phyloP scores from a whole-genome alignment of 1,140 invertebrate species.

The Zaprionus lachaisei region DNA sequence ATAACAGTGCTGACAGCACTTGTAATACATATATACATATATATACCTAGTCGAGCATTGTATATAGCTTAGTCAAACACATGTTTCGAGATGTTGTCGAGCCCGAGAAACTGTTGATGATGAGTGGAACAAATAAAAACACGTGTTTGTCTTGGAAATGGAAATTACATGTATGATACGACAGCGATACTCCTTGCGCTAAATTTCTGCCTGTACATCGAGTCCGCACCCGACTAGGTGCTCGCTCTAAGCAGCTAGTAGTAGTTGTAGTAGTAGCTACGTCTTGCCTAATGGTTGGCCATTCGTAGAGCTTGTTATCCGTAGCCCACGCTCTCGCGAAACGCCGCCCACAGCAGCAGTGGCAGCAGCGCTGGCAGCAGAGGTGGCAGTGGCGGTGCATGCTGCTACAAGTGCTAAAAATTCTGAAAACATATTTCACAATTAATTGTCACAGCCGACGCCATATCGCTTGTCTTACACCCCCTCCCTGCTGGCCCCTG shows the following conservation, averaged over 20 bases:
- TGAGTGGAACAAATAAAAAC: conserved; percentile 57
- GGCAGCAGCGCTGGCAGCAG: background rate
- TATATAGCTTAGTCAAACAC: conserved; percentile 44
- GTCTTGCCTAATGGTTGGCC: conserved; percentile 36
- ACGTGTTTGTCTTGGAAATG: conserved; percentile 59
- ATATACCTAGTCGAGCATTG: background rate
- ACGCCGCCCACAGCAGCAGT: conserved; percentile 59
- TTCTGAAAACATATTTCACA: conserved; percentile 82
- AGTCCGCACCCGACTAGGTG: background rate
- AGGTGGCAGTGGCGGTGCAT: conserved; percentile 41
- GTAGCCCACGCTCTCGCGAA: conserved; percentile 29
- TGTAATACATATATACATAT: background rate
- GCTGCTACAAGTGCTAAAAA: conserved; percentile 80
- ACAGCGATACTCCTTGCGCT: conserved; percentile 9
- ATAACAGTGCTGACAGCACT: conserved; percentile 8
- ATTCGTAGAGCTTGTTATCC: conserved; percentile 32
- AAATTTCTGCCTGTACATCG: background rate
- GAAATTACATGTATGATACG: conserved; percentile 60
- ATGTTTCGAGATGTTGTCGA: conserved; percentile 42
- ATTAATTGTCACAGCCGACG: conserved; percentile 77
- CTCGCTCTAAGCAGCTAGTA: conserved; percentile 16
- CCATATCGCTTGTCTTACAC: conserved; percentile 13
- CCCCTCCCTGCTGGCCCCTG: background rate
- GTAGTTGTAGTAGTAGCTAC: background rate
- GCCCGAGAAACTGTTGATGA: conserved; percentile 27